Conservation (phyloP, 2,888 invertebrate genomes). For the Nasonia oneida region DNA sequence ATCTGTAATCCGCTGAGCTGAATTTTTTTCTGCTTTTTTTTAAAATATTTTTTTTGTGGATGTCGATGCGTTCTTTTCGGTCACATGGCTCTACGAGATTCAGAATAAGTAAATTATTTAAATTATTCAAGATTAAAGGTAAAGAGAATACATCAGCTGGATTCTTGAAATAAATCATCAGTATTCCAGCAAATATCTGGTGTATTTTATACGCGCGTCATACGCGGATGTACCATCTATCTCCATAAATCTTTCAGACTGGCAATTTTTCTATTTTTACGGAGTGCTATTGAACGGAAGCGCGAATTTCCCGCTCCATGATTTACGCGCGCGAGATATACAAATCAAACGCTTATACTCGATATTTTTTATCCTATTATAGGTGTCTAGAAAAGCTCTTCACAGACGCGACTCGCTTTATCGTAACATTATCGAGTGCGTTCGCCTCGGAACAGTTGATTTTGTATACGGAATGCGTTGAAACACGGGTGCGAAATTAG, state of each 20-base stretch:
- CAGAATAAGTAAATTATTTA: background rate
- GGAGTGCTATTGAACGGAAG: constrained; percentile 29
- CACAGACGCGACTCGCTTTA: background rate
- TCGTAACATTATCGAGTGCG: background rate
- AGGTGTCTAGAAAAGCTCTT: background rate
- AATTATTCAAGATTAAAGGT: background rate
- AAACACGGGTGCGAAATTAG: background rate
- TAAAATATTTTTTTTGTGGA: background rate
- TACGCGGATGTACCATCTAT: background rate
- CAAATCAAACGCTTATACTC: constrained; percentile 36
- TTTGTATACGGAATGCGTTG: background rate
- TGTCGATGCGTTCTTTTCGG: background rate
- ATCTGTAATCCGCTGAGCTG: background rate
- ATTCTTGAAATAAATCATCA: background rate
- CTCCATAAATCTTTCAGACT: constrained; percentile 31
- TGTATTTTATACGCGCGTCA: background rate
- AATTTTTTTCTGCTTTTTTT: background rate
- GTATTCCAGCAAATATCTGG: background rate
- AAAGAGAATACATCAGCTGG: background rate
- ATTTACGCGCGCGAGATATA: constrained; percentile 29
- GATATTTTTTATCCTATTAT: constrained; percentile 14
- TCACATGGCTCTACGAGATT: background rate
- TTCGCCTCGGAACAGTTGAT: background rate
- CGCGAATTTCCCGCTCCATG: constrained; percentile 19
- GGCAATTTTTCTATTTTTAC: constrained; percentile 28